A percentile compares a stretch with the other conserved stretches of the same genome.
phyloP scores from a whole-genome alignment of 1,140 invertebrate genomes.

The Heliconius himera region DNA sequence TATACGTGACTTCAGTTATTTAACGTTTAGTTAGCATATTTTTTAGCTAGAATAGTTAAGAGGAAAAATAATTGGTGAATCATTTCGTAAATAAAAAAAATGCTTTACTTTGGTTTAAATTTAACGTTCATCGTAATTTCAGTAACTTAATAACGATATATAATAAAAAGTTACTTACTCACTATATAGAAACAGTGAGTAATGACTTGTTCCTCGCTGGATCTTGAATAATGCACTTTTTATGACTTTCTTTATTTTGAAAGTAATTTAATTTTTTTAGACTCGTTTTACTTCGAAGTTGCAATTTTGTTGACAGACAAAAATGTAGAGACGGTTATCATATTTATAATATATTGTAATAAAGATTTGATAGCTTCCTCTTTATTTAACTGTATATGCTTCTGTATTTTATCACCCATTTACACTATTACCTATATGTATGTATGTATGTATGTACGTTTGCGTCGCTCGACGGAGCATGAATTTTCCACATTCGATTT shows the following conservation, averaged over 20 bases:
- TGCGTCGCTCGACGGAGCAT: slow-evolving; percentile 72
- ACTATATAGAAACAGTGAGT: slow-evolving; percentile 16
- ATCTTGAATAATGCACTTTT: slow-evolving; percentile 55
- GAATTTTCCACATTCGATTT: slow-evolving; percentile 79
- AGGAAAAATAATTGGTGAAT: background rate
- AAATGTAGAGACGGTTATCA: background rate
- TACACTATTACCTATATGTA: slow-evolving; percentile 9
- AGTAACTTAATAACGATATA: slow-evolving; percentile 14
- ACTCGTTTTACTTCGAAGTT: background rate
- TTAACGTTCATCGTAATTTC: background rate
- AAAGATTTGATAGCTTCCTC: background rate
- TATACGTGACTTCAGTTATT: slow-evolving; percentile 45
- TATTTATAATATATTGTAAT: background rate
- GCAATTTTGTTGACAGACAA: background rate
- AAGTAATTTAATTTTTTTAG: slow-evolving; percentile 50
- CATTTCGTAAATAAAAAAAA: background rate
- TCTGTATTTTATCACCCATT: background rate
- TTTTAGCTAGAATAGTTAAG: background rate
- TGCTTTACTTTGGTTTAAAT: background rate
- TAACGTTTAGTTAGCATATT: background rate
- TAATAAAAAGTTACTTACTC: slow-evolving; percentile 11
- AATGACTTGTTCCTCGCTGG: slow-evolving; percentile 14
- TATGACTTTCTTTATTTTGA: slow-evolving; percentile 53
- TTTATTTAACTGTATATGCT: slow-evolving; percentile 1
- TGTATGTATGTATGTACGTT: slow-evolving; percentile 38